Evolutionary conservation across 2,113 vertebrate species (phyloP).

Genomic region (Sylvicapra grimmia): DNA sequence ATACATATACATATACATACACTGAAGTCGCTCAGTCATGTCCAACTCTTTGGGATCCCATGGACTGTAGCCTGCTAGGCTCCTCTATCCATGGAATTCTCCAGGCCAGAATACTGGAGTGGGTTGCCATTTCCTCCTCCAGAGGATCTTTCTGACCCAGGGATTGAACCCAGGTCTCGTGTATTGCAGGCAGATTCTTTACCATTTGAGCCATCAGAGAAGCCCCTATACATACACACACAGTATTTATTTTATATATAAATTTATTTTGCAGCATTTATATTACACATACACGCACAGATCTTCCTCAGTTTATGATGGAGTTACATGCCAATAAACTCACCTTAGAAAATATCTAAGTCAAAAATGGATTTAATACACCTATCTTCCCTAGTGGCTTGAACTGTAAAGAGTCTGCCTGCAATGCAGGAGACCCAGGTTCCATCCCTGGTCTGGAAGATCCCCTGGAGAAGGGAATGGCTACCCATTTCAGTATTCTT

Average conservation of each 20-base stretch:
- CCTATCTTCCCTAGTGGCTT: not conserved
- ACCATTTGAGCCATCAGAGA: not conserved
- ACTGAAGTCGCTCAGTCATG: not conserved
- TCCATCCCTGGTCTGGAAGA: not conserved
- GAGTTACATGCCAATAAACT: not conserved
- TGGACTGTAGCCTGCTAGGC: not conserved
- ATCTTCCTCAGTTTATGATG: not conserved
- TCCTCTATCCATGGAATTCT: not conserved
- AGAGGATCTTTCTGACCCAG: not conserved
- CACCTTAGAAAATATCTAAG: not conserved
- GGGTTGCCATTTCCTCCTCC: not conserved
- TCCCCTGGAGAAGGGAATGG: not conserved
- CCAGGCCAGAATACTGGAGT: not conserved
- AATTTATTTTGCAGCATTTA: not conserved
- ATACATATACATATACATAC: not conserved
- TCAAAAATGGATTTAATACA: not conserved
- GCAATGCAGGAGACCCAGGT: not conserved
- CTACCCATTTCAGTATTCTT: not conserved
- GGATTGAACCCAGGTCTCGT: not conserved
- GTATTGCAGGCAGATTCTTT: not conserved
- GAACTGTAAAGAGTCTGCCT: not conserved
- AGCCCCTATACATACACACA: not conserved
- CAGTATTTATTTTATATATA: not conserved
- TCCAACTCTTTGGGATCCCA: not conserved
- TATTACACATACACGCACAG: not conserved